Evolutionary conservation across 1,140 invertebrate species (phyloP).

Genomic region (Bombyx mandarina): DNA sequence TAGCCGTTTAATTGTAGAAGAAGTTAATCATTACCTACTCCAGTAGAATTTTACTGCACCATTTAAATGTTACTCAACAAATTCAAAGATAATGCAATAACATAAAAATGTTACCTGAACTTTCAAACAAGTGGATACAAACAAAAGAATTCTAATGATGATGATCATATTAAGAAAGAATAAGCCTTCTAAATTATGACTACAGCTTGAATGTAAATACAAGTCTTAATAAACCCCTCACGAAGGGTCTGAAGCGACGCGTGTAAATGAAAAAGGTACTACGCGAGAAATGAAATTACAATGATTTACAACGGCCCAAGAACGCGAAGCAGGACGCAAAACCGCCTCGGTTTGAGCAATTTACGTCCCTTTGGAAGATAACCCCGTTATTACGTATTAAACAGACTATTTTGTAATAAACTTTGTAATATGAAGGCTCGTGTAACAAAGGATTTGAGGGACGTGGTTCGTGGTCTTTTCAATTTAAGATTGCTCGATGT

Average conservation of each 20-base stretch:
- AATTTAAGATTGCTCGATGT: neutral
- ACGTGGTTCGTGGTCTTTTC: neutral
- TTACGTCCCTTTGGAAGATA: constrained; percentile 12
- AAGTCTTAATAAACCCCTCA: constrained; percentile 8
- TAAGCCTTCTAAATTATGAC: too few species aligned
- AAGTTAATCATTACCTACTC: too few species aligned
- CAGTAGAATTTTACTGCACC: too few species aligned
- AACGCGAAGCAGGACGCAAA: constrained; percentile 27
- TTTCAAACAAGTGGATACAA: too few species aligned
- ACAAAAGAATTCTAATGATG: too few species aligned
- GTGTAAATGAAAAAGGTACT: constrained; percentile 22
- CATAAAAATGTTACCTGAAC: too few species aligned
- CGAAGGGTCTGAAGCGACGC: constrained; percentile 5
- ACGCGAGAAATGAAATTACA: constrained; percentile 41
- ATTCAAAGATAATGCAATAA: too few species aligned
- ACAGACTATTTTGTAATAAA: too few species aligned
- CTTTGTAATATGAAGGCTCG: too few species aligned
- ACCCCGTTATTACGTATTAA: neutral
- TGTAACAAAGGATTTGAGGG: neutral
- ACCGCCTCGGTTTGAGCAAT: constrained; percentile 27
- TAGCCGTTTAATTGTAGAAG: too few species aligned
- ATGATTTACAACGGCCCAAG: constrained; percentile 39
- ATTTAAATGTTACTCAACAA: too few species aligned
- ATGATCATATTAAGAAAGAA: too few species aligned
- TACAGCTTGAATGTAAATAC: constrained; percentile 2